Evolutionary conservation across 2,888 invertebrate genomes (phyloP), one percentile per base, ranked within the genome.

Genomic region (Ectemnius lituratus): DNA sequence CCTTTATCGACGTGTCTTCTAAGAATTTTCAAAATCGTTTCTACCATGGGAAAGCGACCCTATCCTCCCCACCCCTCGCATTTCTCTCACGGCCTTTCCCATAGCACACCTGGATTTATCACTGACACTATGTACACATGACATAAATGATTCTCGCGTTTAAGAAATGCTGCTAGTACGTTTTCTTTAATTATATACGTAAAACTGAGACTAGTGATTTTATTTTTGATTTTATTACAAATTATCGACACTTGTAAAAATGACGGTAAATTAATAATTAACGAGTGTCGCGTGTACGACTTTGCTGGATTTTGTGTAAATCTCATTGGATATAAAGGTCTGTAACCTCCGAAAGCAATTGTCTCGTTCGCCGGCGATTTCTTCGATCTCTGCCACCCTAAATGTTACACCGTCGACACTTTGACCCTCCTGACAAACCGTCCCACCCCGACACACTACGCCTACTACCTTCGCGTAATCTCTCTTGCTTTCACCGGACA

Each of bases 21-120:
- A 83, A 83, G 81, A 83, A 83, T 83, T 83, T 83, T 76, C 73
- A 83, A 76, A 79, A 79, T 79, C 78, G 78, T 70, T 78, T 67
- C 71, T 75, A 76, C 75, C 82, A 70, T 77, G 79, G 76, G 81
- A 81, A 23, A 75, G 63, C 71, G 73, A 63, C 77, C 78, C 75
- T 70, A 67, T 52, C 78, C 66, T 68, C 58, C 61, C 57, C 11
- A 13, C 59, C 66, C 70, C 69, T 2, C 67, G 67, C 75, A 66
- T 74, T 18, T 62, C 62, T 28, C 16, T 20, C 62, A 5, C 14
- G 4, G 8, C 18, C 52, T 52, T 14, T 16, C 18, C 52, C 14
- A 52, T 52, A 5, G 16, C 18, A 4, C 27, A 23, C 27, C 20
- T 27, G 58, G 6, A 23, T 27, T 27, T 58, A 18, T 18, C 58